These are phyloP conservation scores for Edolisoma coerulescens DNA, from an alignment of 2,113 vertebrate genomes.

Conservation along the genomic window DNA sequence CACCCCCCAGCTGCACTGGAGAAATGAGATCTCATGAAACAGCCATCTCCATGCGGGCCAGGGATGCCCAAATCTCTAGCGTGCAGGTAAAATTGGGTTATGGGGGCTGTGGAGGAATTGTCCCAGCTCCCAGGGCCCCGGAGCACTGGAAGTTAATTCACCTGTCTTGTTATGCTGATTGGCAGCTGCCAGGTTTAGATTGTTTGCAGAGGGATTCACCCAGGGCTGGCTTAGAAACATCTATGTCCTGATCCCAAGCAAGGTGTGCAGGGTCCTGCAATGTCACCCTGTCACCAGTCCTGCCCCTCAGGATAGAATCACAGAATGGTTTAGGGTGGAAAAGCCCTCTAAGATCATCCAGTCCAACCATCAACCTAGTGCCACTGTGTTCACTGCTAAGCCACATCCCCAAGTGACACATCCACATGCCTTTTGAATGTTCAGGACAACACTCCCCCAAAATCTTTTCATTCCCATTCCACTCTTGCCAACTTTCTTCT, in stretches of 20 bases:
- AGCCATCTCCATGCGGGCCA: not conserved
- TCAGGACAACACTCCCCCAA: not conserved
- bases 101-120: not conserved
- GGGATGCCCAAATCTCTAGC: not conserved
- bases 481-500: not conserved
- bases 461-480: accelerated
- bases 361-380: not conserved
- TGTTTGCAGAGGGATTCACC: not conserved
- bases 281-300: not conserved
- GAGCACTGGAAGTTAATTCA: not conserved
- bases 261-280: not conserved
- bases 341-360: not conserved
- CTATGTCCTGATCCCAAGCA: not conserved
- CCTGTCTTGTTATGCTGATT: accelerated
- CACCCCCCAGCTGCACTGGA: not conserved
- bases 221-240: not conserved
- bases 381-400: not conserved
- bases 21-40: not conserved
- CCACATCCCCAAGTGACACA: not conserved
- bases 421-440: not conserved
- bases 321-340: not conserved
- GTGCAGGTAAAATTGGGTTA: not conserved
- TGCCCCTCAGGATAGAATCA: not conserved
- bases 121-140: not conserved
- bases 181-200: not conserved